Evolutionary conservation across 2,888 invertebrate genomes (phyloP), one percentile per base, ranked within the genome.

Genomic region (Nipponacmea schrenckii): DNA sequence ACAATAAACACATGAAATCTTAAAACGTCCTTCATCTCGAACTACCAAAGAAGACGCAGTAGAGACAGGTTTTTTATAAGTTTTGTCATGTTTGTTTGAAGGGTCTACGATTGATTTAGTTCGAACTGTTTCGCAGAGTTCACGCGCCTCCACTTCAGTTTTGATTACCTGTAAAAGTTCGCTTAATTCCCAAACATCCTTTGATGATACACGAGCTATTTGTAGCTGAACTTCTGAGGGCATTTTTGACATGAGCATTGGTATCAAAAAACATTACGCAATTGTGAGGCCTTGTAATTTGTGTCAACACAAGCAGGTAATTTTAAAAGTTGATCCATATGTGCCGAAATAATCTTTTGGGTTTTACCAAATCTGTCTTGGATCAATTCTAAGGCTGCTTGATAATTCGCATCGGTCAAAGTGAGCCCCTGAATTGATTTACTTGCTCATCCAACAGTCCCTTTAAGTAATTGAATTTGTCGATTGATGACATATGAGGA

Each of bases 261-360:
- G 64, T 27, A 64, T 64, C 27, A 64, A 39, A 31, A 64, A 64
- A 64, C 64, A 39, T 17, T n/a, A n/a, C n/a, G n/a, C n/a, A n/a
- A n/a, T 48, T 48, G 48, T 17, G 15, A 48, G 14, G 48, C 48
- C 48, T 48, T 48, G 48, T 48, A 2, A 17, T 14, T n/a, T 48
- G 48, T 48, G 48, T 14, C n/a, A 48, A 48, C 15, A n/a, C n/a
- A n/a, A n/a, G n/a, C n/a, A 48, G 48, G 48, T 48, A 48, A 14
- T 48, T 48, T 48, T 8, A 48, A n/a, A 14, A 48, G n/a, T 48
- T 48, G 15, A n/a, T 48, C 48, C 48, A 48, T 48, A n/a, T 48
- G 48, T 14, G 48, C 48, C 48, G 48, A 48, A 48, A 48, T 48
- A 17, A 48, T 48, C n/a, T n/a, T 48, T 48, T 48, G 10, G n/a